phyloP scores from a whole-genome alignment of 2,888 invertebrate genomes.

The Brachypalpus laphriformis region DNA sequence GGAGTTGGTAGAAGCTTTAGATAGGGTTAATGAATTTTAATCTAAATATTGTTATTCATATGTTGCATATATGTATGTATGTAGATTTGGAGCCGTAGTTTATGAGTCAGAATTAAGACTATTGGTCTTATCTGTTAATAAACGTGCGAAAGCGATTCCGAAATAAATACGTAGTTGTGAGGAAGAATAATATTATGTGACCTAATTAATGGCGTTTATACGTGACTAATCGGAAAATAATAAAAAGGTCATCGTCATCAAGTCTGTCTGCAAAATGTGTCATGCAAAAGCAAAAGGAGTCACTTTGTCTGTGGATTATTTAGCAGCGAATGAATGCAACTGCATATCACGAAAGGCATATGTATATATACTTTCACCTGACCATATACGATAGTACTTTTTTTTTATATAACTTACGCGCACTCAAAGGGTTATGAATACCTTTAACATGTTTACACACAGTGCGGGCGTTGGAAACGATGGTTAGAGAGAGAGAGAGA shows the following conservation, averaged over 20 bases:
- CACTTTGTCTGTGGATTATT: not conserved
- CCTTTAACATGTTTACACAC: no score
- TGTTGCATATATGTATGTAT: not conserved
- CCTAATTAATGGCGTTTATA: conserved; percentile 15
- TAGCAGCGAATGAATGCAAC: not conserved
- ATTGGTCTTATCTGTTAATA: not conserved
- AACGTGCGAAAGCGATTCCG: not conserved
- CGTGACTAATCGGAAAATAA: conserved; percentile 38
- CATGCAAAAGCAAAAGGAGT: conserved; percentile 3
- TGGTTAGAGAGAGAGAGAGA: no score
- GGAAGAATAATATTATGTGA: not conserved
- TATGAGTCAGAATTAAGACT: not conserved
- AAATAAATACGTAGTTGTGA: not conserved
- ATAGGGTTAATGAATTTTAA: conserved; percentile 49
- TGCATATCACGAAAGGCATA: no score
- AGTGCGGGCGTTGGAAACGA: no score
- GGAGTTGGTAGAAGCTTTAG: conserved; percentile 1
- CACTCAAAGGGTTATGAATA: no score
- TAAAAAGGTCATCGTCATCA: conserved; percentile 20
- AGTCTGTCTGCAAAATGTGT: not conserved
- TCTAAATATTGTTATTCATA: conserved; percentile 2
- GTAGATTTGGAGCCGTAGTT: not conserved
- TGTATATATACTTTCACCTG: no score
- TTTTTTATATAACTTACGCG: no score
- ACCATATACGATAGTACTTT: no score